A percentile compares a stretch with the other conserved stretches of the same genome.
phyloP scores from a whole-genome alignment of 1,140 invertebrate genomes.

The Copidosoma floridanum region DNA sequence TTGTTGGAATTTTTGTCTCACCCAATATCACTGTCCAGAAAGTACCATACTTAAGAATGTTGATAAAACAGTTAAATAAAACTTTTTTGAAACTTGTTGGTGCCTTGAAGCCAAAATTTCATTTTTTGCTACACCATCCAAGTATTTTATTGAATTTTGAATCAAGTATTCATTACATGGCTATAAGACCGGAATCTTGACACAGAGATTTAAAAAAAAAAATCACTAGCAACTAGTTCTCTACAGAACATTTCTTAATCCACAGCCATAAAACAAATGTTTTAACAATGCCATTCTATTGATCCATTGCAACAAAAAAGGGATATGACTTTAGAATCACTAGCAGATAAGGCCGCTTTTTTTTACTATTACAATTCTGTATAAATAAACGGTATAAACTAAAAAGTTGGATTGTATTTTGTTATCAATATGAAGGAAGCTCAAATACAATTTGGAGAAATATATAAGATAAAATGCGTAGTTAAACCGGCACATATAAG shows the following conservation, averaged over 20 bases:
- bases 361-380: too few relatives aligned
- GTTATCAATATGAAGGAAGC: too few relatives aligned
- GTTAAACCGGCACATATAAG: too few relatives aligned
- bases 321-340: background rate
- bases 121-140: constrained; percentile 6
- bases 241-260: constrained; percentile 16
- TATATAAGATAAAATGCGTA: too few relatives aligned
- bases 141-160: constrained; percentile 12
- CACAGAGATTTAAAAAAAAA: constrained; percentile 22
- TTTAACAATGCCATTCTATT: background rate
- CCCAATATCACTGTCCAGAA: background rate
- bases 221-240: constrained; percentile 6
- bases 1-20: background rate
- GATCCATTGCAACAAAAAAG: background rate
- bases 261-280: constrained; percentile 21
- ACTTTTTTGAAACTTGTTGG: background rate
- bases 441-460: too few relatives aligned
- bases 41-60: background rate
- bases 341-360: too few relatives aligned
- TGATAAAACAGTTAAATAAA: background rate
- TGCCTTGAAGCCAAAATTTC: constrained; percentile 20
- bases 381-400: too few relatives aligned
- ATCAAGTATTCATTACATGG: constrained; percentile 19
- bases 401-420: too few relatives aligned
- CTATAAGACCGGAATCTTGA: constrained; percentile 19